Base-by-base conservation (phyloP, 2,113 vertebrate species). In the Xenus cinereus region DNA sequence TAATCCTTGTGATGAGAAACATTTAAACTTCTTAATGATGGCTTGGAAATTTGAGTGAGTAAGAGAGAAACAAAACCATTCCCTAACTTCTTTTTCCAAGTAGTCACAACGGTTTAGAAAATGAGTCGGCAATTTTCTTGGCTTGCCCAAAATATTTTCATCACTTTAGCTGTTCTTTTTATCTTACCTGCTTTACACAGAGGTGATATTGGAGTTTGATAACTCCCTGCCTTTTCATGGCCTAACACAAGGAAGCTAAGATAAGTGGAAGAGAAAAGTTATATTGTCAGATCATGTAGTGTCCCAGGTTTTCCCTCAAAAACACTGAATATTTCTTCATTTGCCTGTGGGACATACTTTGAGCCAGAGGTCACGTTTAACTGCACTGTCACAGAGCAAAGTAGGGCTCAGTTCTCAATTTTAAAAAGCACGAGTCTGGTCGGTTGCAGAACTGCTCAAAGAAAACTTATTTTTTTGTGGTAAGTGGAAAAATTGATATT, bases 1-100 rank as follows among this genome's bases (percentile, higher is more conserved):
- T 92, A 95, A 88, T 97, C 80, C 77, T 64, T 11, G 12, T 63
- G 64, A 54, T 51, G 73, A 62, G 80, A 84, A 95, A 75, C 45
- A 32, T 73, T 76, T 76, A 30, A 89, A 78, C 46, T 93, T 74
- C 21, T 13, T 68, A 41, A 90, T 16, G 45, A 46, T 43, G 37
- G 8, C 41, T 75, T 89, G 57, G 37, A 87, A 90, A 14, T 79
- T 66, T 82, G 84, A 77, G 32, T 43, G 73, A 83, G 9, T 28
- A 51, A 78, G 23, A 26, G 3, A 86, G 57, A 51, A 90, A 59
- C 7, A 32, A 64, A 92, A 16, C 16, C 2, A 1, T 50, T 78
- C 63, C 22, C 37, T 46, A 41, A 30, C 12, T 89, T 84, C 6
- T 67, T 77, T 93, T 82, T 69, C n/a, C 48, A 57, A 89, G 78